phyloP scores from a whole-genome alignment of 1,140 invertebrate genomes.

The Drosophila virilis region DNA sequence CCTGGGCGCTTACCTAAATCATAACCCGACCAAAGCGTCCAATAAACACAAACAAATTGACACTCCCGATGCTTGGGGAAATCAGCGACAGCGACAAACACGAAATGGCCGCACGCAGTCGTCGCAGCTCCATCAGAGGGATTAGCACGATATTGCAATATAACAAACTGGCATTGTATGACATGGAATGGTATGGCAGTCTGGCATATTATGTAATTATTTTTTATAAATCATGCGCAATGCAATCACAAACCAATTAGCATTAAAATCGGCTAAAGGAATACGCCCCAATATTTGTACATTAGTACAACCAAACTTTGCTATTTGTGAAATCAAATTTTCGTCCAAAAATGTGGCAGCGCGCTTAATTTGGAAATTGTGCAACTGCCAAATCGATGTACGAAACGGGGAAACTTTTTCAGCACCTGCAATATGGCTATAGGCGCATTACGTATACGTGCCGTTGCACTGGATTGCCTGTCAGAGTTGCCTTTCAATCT shows the following conservation, averaged over 20 bases:
- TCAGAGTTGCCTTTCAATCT: constrained; percentile 5
- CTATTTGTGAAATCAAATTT: constrained; percentile 1
- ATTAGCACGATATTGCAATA: constrained; percentile 1
- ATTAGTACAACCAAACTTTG: constrained; percentile 20
- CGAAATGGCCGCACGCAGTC: constrained; percentile 41
- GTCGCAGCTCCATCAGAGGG: neutral
- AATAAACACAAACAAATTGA: constrained; percentile 72
- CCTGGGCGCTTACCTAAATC: constrained; percentile 71
- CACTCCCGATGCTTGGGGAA: constrained; percentile 74
- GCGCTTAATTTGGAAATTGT: neutral
- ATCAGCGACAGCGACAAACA: constrained; percentile 55
- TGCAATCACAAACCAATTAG: constrained; percentile 44
- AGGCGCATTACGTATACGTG: constrained; percentile 31
- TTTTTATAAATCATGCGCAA: constrained; percentile 16
- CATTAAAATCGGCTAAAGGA: neutral
- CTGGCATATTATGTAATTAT: constrained; percentile 1
- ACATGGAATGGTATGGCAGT: neutral
- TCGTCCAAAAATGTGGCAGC: neutral
- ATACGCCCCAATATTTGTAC: constrained; percentile 26
- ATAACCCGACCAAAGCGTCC: constrained; percentile 56
- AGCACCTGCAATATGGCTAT: neutral
- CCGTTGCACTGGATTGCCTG: neutral
- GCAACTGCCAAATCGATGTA: constrained; percentile 17
- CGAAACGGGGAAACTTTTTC: constrained; percentile 11
- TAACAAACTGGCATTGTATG: neutral